Base-by-base conservation (phyloP, 2,113 vertebrate genomes). In the Struthio camelus region DNA sequence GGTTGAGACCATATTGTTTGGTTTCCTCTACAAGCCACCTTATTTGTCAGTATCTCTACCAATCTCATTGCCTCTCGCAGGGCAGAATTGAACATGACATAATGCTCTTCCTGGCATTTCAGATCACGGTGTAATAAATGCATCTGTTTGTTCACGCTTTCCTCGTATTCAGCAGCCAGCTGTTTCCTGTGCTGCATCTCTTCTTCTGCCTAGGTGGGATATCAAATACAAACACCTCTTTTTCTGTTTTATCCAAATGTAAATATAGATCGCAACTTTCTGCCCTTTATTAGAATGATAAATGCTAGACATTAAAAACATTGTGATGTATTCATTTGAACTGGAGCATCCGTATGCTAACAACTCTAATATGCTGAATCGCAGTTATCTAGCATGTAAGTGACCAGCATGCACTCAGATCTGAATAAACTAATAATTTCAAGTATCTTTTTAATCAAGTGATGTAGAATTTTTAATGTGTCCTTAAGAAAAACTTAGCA, bases 111-210 rank as follows among this genome's bases (percentile, higher is more conserved):
- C 83, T 97, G 97, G 30, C 91, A 71, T 4, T n/a, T 61, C 64
- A 98, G 91, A 65, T 98, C 98, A 48, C 91, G 94, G 61, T 30
- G 91, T 40, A 98, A 51, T 14, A 97, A 95, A 82, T 97, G 94
- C 58, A 98, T 92, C 80, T 99, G 99, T 61, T 72, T 98, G 64
- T 93, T 91, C 15, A 99, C 81, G 53, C 97, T 94, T 48, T 97
- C 97, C 75, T 97, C 96, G 5, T 99, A 96, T 76, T 98, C 97
- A 2, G 95, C 93, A 6, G 98, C 99, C 87, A 99, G 32, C 28
- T 70, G 88, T 69, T 96, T 97, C 46, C 99, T 97, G 46, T 75
- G 85, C 51, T 46, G 73, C 51, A 98, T 96, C 95, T 99, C 99
- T 79, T 96, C 96, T 93, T 99, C 98, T 44, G 98, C 97, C 56